phyloP scores from a whole-genome alignment of 1,140 invertebrate genomes.

The Colletes gigas region DNA sequence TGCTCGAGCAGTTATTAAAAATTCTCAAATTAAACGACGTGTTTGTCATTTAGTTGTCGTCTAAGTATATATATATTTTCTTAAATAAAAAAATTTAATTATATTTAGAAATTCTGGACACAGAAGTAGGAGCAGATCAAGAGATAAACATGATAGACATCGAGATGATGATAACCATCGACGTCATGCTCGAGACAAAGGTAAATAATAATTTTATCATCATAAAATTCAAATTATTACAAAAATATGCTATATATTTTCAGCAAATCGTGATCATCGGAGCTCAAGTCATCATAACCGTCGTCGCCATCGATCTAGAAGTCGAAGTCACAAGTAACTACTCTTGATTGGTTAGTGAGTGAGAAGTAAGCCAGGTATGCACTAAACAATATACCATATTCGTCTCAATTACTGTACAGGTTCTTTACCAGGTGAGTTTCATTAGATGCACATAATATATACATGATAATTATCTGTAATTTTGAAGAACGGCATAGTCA shows the following conservation, averaged over 20 bases:
- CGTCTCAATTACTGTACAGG: conserved; percentile 81
- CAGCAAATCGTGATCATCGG: conserved; percentile 77
- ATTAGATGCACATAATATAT: conserved; percentile 79
- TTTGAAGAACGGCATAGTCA: conserved; percentile 68
- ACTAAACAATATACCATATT: conserved; percentile 79
- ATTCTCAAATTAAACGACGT: too few species aligned
- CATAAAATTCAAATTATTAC: neutral
- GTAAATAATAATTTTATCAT: conserved; percentile 56
- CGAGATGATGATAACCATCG: conserved; percentile 77
- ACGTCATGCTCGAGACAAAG: conserved; percentile 76
- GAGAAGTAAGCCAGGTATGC: conserved; percentile 80
- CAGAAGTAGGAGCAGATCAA: conserved; percentile 77
- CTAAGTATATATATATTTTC: too few species aligned
- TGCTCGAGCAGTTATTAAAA: too few species aligned
- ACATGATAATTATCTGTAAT: conserved; percentile 76
- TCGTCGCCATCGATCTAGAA: conserved; percentile 78
- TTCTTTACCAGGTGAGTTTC: conserved; percentile 80
- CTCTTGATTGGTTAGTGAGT: conserved; percentile 82
- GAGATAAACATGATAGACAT: conserved; percentile 77
- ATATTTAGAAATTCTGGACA: conserved; percentile 74
- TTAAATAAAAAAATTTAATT: neutral
- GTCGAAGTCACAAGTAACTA: conserved; percentile 81
- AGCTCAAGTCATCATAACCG: conserved; percentile 77
- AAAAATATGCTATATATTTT: conserved; percentile 8
- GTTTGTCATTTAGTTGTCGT: too few species aligned